phyloP scores from a whole-genome alignment of 2,113 vertebrate genomes.

The Hippocampus guttulatus region DNA sequence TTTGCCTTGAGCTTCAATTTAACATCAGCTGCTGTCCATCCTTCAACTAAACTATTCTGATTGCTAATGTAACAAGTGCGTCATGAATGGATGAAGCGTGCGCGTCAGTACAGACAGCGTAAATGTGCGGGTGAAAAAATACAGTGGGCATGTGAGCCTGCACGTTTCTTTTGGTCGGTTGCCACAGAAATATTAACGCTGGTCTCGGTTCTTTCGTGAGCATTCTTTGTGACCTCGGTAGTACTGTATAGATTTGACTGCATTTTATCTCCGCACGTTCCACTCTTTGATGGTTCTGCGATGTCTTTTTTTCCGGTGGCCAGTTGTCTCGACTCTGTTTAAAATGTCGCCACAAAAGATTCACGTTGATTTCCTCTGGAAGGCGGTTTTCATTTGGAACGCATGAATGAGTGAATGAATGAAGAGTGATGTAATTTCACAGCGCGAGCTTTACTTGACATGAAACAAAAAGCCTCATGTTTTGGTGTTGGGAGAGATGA shows the following conservation, averaged over 20 bases:
- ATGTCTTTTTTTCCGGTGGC: constrained; percentile 18
- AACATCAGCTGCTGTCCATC: too few species aligned
- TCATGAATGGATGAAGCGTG: background rate
- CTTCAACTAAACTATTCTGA: too few species aligned
- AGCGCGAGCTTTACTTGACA: background rate
- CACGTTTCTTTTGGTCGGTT: constrained; percentile 6
- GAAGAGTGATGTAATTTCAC: background rate
- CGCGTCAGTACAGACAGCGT: background rate
- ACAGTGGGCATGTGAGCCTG: background rate
- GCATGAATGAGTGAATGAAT: background rate
- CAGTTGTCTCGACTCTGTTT: background rate
- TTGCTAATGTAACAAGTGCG: too few species aligned
- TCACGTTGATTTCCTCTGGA: background rate
- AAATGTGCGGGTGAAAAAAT: background rate
- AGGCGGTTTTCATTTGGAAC: background rate
- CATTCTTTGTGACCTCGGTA: constrained; percentile 2
- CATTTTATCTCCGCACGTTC: constrained; percentile 17
- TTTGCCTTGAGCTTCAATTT: too few species aligned
- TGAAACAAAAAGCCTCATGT: background rate
- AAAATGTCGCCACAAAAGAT: background rate
- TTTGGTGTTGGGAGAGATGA: background rate
- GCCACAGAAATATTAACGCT: constrained; percentile 16
- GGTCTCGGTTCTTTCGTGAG: constrained; percentile 13
- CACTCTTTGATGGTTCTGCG: constrained; percentile 11
- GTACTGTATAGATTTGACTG: constrained; percentile 18